Percentiles rank a stretch among this genome's conserved stretches.
These are phyloP conservation scores for Tangara arthus DNA, from an alignment of 2,797 vertebrate genomes.

Conservation along the genomic window DNA sequence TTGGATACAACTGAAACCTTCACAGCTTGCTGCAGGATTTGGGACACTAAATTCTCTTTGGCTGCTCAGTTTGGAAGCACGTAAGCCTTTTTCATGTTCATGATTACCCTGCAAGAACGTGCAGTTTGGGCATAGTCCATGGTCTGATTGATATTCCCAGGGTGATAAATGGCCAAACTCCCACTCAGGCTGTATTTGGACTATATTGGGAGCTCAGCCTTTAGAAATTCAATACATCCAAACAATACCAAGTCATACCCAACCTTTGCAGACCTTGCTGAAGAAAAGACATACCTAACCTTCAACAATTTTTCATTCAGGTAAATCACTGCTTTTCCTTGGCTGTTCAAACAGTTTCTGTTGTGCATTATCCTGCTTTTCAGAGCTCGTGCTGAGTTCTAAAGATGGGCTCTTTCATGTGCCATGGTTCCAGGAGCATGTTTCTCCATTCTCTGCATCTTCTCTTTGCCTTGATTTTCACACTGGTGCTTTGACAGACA, in stretches of 20 bases:
- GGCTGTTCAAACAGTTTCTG: not conserved
- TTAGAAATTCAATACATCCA: not conserved
- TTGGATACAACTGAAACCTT: not conserved
- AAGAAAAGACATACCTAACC: not conserved
- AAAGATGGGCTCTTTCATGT: not conserved
- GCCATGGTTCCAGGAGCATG: not conserved
- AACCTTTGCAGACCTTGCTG: not conserved
- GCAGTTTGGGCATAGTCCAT: not conserved
- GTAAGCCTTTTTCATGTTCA: rapidly evolving
- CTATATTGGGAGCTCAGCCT: not conserved
- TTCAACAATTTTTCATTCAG: not conserved
- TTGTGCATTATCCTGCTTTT: rapidly evolving
- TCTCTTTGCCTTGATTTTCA: not conserved
- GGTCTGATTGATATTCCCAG: not conserved
- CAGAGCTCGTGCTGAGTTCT: not conserved
- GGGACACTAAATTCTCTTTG: not conserved
- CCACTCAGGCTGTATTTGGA: not conserved
- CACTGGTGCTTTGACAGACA: not conserved
- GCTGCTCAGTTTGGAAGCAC: not conserved
- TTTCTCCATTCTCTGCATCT: not conserved
- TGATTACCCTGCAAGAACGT: not conserved
- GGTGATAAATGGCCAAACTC: not conserved
- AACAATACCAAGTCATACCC: not conserved
- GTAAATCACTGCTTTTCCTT: not conserved
- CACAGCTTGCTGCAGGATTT: not conserved